Base-by-base conservation (phyloP, 2,113 vertebrate genomes). In the Stictonetta naevosa region DNA sequence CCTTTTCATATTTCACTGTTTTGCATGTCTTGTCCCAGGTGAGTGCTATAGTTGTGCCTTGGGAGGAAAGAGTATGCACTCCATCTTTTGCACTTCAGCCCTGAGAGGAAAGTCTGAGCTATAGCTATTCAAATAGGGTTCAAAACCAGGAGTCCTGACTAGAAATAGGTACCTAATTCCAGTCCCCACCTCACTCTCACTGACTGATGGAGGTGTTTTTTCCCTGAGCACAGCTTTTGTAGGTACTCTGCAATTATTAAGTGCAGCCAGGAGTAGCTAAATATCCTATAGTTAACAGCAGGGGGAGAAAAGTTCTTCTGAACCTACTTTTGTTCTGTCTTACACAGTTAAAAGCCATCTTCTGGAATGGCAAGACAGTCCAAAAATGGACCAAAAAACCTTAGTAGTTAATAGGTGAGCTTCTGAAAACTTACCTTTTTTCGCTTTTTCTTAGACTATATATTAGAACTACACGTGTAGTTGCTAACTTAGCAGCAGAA, bases 1-100 rank as follows among this genome's bases (percentile, higher is more conserved):
- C 6, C 40, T 92, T 94, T 52, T 55, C 74, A 59, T 91, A 72
- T 88, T 94, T 88, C 42, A 8, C 58, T 79, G 20, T 92, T 96
- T 90, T 81, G 42, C 88, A 42, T 55, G 55, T 28, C 64, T 71
- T 33, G 19, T 90, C 86, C 68, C 86, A 84, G 28, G 14, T 81
- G 72, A 75, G 68, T 29, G 79, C 79, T 83, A 46, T 1, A 52
- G 59, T 33, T 79, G 63, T 74, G 59, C 36, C 59, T 90, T 93
- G 64, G 79, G 72, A 83, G 59, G 58, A 67, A 81, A 82, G 48
- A 82, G 56, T 16, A 38, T 3, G 14, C 56, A 19, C 20, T 72
- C 36, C 59, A 92, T 42, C 28, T 90, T 81, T 77, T 23, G 28
- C 2, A 1, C 50, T 71, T 77, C 11, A 50, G 13, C 64, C n/a